Evolutionary conservation across 1,140 invertebrate genomes (phyloP), one percentile per base, ranked within the genome.

Genomic region (Cepaea nemoralis): DNA sequence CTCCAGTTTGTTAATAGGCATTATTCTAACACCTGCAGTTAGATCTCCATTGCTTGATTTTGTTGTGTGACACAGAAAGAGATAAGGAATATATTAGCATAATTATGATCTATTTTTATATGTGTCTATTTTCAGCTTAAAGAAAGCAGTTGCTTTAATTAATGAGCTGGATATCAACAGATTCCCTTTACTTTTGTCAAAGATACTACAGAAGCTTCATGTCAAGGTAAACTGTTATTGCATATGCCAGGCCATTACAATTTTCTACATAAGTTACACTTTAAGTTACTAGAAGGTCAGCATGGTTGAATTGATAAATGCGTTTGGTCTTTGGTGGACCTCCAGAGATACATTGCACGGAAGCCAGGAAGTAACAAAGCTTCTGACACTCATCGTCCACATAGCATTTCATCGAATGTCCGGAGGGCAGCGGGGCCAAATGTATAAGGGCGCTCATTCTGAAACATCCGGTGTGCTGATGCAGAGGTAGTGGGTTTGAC

Each of bases 71-170:
- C 16, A 85, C 89, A 70, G 90, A 90, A 78, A 66, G 89, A n/a
- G 88, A 89, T 74, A 91, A 90, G 78, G 75, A 90, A 27, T 88
- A 91, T 83, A 71, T 90, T 14, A 91, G 89, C 85, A 89, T 91
- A 80, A 70, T 80, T 69, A n/a, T n/a, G n/a, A 37, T 63, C 0
- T 69, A 50, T 31, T 14, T 79, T 3, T 80, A n/a, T 1, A 48
- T 33, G 59, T 45, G 66, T 33, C 63, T 5, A 67, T 74, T 78
- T 80, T 39, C 85, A 91, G 90, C 55, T 88, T 91, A 48, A 89
- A 89, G 81, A 90, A 87, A 85, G 89, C 90, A 74, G 88, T 90
- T 19, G 33, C 66, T 24, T 77, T 89, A 19, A 90, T 91, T 14
- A 91, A 91, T 84, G 85, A 87, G 6, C 69, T 91, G 35, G 87